Evolutionary conservation across 2,888 invertebrate species (phyloP), one percentile per base, ranked within the genome.

Genomic region (Drosophila gaucha): DNA sequence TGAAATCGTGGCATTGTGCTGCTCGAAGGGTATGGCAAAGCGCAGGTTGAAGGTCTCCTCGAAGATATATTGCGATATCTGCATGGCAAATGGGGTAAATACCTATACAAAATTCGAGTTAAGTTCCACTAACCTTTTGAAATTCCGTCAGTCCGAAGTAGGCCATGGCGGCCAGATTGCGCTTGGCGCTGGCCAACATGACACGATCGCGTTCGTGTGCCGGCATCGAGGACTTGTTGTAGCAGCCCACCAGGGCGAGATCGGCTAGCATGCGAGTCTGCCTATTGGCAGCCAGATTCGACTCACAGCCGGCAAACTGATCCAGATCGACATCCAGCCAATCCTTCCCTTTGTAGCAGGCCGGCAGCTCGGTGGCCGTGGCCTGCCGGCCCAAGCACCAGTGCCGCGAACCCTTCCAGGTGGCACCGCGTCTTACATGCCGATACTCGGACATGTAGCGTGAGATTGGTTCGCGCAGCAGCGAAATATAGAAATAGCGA

Each of bases 201-300:
- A 98, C 95, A 54, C 95, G 93, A 89, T 97, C 96, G 33, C 96
- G 93, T 86, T 97, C 96, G 10, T 93, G 92, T 49, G 93, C 93
- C 49, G 95, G 94, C 93, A 96, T 94, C 75, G 94, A 94, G 47
- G 95, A 95, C 80, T 94, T 95, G 90, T 99, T 97, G 93, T 99
- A 99, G 93, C 99, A 99, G 59, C 98, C 97, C 33, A 99, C 96
- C 49, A 98, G 93, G 60, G 97, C 96, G 74, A 99, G 93, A 93
- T 99, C 98, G 14, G 99, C 97, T 88, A 99, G 92, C 99, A 99
- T 99, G 78, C 99, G 94, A 3, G 99, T 99, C 93, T 99, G 99
- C 67, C 99, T 93, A 92, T 99, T 99, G 89, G 95, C 96, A 18
- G 99, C 99, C 90, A 99, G 93, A 93, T 99, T 99, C 91, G 96